These are phyloP conservation scores for Haemorhous mexicanus DNA, from an alignment of 2,113 vertebrate species.

Conservation along the genomic window DNA sequence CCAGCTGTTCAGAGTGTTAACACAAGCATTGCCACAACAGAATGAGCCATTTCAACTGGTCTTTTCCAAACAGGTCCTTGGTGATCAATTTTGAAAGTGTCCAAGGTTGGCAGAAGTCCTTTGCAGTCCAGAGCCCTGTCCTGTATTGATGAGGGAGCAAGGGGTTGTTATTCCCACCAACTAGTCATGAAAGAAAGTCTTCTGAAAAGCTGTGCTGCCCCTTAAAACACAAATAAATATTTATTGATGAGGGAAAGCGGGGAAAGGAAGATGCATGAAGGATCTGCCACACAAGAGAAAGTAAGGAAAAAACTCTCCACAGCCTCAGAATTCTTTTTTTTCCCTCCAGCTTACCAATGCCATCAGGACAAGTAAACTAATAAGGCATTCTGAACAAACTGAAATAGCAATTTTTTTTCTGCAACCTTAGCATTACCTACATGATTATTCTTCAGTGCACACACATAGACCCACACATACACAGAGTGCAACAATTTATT, in stretches of 20 bases:
- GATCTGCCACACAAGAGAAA: not conserved
- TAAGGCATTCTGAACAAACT: not conserved
- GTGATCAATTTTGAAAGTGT: not conserved
- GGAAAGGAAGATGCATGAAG: not conserved
- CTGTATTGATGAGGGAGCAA: not conserved
- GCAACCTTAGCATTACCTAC: not conserved
- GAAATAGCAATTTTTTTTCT: not conserved
- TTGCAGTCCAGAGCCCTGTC: not conserved
- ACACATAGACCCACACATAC: not conserved
- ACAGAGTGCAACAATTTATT: slow-evolving; percentile 53
- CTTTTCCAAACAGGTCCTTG: not conserved
- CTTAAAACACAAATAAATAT: not conserved
- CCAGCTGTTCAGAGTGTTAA: not conserved
- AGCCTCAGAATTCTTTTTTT: not conserved
- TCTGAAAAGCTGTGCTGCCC: not conserved
- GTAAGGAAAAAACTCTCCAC: not conserved
- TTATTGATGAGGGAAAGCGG: not conserved
- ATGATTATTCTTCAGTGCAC: not conserved
- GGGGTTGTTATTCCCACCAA: not conserved
- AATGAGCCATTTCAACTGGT: not conserved
- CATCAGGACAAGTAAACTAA: not conserved
- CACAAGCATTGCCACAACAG: not conserved
- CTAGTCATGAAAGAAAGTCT: not conserved
- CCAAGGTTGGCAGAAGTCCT: not conserved
- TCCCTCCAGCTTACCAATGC: not conserved